A percentile compares a stretch with the other conserved stretches of the same genome.
phyloP scores from a whole-genome alignment of 2,113 vertebrate species.

The Amphilophus citrinellus region DNA sequence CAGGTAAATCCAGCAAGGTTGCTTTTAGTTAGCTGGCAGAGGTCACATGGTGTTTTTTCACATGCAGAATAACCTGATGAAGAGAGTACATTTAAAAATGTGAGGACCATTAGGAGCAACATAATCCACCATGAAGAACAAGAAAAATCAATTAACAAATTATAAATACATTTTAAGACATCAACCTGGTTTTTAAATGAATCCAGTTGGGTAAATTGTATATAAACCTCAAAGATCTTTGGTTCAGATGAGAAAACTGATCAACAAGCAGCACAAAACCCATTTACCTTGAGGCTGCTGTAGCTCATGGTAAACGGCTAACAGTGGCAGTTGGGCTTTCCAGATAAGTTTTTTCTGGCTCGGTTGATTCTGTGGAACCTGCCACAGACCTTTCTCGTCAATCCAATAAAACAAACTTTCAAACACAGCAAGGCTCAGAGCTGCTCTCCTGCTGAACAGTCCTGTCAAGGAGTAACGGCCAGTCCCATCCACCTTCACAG shows the following conservation, averaged over 20 bases:
- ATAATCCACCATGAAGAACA: not conserved
- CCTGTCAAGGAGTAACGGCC: constrained; percentile 82
- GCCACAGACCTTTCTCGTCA: constrained; percentile 80
- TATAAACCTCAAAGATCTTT: not conserved
- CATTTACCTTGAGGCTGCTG: constrained; percentile 83
- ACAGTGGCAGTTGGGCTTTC: constrained; percentile 67
- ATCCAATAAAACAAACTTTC: constrained; percentile 87
- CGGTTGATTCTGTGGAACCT: constrained; percentile 61
- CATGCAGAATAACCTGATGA: constrained; percentile 76
- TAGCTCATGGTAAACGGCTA: constrained; percentile 81
- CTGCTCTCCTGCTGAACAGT: constrained; percentile 71
- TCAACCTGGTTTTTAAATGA: not conserved
- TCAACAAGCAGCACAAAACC: not conserved
- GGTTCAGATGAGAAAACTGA: not conserved
- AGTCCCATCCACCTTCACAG: constrained; percentile 82
- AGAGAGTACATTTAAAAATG: not conserved
- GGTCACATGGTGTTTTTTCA: constrained; percentile 76
- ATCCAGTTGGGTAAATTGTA: not conserved
- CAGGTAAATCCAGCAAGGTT: constrained; percentile 85
- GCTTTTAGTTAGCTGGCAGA: constrained; percentile 87
- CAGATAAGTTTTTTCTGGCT: constrained; percentile 73
- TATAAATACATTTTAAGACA: not conserved
- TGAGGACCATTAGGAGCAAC: not conserved
- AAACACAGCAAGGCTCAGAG: constrained; percentile 82
- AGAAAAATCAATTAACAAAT: not conserved